These are phyloP conservation scores for Erebia palarica DNA, from an alignment of 2,888 invertebrate genomes.

Conservation along the genomic window DNA sequence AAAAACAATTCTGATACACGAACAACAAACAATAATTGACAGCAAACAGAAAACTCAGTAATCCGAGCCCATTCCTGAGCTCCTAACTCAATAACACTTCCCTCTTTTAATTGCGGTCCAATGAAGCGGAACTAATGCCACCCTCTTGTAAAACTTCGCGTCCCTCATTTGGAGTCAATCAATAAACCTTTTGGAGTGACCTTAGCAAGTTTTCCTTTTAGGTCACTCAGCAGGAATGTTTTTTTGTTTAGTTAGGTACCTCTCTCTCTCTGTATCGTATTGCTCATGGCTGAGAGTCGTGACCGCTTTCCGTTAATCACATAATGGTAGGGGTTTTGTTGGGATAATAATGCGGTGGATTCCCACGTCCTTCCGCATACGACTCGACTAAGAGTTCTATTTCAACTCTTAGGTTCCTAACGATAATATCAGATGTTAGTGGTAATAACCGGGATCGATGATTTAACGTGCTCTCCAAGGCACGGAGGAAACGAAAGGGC, in stretches of 20 bases:
- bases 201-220: conserved; percentile 17
- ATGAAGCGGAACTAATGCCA: conserved; percentile 75
- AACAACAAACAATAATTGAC: conserved; percentile 26
- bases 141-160: conserved; percentile 33
- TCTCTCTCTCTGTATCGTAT: too few relatives aligned
- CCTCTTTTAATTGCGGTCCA: conserved; percentile 78
- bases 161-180: conserved; percentile 31
- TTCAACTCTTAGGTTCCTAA: too few relatives aligned
- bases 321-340: too few relatives aligned
- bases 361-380: too few relatives aligned
- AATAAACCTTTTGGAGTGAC: conserved; percentile 27
- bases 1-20: conserved; percentile 1
- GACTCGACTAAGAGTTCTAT: too few relatives aligned
- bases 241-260: background rate
- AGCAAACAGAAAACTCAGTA: conserved; percentile 39
- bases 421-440: too few relatives aligned
- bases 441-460: too few relatives aligned
- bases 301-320: too few relatives aligned
- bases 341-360: too few relatives aligned
- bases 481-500: too few relatives aligned
- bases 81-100: conserved; percentile 44
- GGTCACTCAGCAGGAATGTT: conserved; percentile 7
- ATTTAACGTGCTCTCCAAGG: too few relatives aligned
- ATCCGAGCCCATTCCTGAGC: conserved; percentile 39
- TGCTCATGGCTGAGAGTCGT: too few relatives aligned